Base-by-base conservation (phyloP, 2,888 invertebrate genomes). In the Orchesella flavescens region DNA sequence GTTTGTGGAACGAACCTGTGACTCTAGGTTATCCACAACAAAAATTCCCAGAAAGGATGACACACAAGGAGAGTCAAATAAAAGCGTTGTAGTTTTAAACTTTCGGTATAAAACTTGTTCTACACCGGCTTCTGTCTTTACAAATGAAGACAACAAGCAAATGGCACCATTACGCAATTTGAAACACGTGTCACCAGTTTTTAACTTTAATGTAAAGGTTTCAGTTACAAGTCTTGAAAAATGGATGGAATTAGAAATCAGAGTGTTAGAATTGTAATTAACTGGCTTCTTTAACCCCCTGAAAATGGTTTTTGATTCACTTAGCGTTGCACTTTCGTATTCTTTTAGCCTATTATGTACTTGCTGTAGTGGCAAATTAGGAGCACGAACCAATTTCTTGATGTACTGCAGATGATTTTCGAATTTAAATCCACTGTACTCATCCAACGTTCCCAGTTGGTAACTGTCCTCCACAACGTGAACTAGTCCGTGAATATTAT, bases 401-500 rank as follows among this genome's bases (percentile, higher is more conserved):
- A 79, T 63, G 19, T 53, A 34, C 24, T 68, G 66, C 2, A 79
- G 23, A 17, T 79, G 66, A 17, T 71, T 72, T 65, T 79, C 79
- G 44, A 79, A 79, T 13, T 72, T 71, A 21, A 79, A 79, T 12
- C 44, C 66, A 53, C 55, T 55, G n/a, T 15, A 79, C 5, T 55
- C 23, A 23, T 83, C 78, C 10, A 83, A 57, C 1, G 68, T 1
- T 10, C 83, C 83, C 43, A 66, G 61, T 4, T 13, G 15, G 3
- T 10, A 13, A 0, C 44, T 23, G 53, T 78, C 77, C 1, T 55
- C 46, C 23, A 73, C 73, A 5, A 83, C 1, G 44, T 83, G 77
- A 17, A 65, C 23, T 0, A 83, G 23, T 17, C 68, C 57, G 21
- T 83, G 83, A 5, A 83, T 53, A 55, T 83, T 83, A 21, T 68